These are phyloP conservation scores for Pelobates fuscus DNA, from an alignment of 2,113 vertebrate species.

Conservation along the genomic window DNA sequence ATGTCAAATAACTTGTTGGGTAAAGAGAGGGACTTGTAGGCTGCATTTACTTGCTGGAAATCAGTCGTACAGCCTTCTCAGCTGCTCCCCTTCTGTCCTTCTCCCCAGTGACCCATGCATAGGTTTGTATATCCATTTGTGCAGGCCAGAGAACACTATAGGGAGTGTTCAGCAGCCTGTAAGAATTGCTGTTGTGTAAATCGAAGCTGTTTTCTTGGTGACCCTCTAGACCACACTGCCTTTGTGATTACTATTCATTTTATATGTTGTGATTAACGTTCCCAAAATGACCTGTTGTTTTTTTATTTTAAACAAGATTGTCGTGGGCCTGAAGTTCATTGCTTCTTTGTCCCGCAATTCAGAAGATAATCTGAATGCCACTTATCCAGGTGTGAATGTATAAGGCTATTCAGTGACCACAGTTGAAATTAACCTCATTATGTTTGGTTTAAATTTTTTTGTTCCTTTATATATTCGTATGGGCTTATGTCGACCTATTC, in stretches of 20 bases:
- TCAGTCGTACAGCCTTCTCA: conserved; percentile 62
- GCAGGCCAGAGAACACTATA: conserved; percentile 63
- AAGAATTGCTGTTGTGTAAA: conserved; percentile 57
- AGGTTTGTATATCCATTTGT: conserved; percentile 55
- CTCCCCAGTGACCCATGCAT: conserved; percentile 17
- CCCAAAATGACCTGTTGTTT: conserved; percentile 54
- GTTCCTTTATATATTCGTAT: neutral
- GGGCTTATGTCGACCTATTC: neutral
- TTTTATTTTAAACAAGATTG: conserved; percentile 37
- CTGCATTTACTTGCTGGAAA: conserved; percentile 58
- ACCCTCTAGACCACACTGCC: conserved; percentile 61
- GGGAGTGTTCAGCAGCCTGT: conserved; percentile 60
- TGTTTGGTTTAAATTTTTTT: neutral
- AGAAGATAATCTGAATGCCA: conserved; percentile 39
- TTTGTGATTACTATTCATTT: conserved; percentile 59
- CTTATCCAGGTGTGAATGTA: conserved; percentile 68
- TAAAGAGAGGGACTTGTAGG: conserved; percentile 68
- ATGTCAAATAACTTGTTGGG: conserved; percentile 62
- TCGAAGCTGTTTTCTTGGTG: conserved; percentile 59
- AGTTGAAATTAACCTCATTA: conserved; percentile 48
- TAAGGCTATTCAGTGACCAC: conserved; percentile 52
- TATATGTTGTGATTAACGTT: conserved; percentile 58
- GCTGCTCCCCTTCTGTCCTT: conserved; percentile 66
- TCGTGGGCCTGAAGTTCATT: conserved; percentile 16
- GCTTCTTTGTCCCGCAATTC: conserved; percentile 17